Evolutionary conservation across 2,888 invertebrate species (phyloP), one percentile per base, ranked within the genome.

Genomic region (Stenolophus ochropezus): DNA sequence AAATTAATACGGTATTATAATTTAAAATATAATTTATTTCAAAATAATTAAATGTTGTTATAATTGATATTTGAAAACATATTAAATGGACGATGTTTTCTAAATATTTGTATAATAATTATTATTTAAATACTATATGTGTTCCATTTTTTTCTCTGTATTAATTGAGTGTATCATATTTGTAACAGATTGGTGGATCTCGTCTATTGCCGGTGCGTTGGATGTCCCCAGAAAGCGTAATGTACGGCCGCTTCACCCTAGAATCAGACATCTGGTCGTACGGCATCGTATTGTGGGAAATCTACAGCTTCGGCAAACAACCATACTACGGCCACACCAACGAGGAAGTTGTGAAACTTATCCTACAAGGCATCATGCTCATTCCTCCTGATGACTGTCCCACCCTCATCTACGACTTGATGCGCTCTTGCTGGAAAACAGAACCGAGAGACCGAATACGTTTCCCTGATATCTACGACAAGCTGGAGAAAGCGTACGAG

Each of bases 211-310:
- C 98, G 0, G 95, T 98, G 0, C 92, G 98, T n/a, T 98, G 98
- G 98, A 97, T 98, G 97, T 95, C 97, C 0, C 96, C 97, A 0
- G 98, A 98, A 89, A 95, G 96, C 84, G 94, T 98, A 49, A 92
- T 96, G 83, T 97, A 96, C 87, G 97, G 96, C 21, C 93, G 96
- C 65, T 97, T 96, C 88, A 96, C 96, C 0, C 92, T 96, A 78
- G 97, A 97, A 89, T 96, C 96, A 0, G 98, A 98, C 88, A 94
- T 97, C 0, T 98, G 97, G 97, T 95, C 97, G 0, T 98, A 94
- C 87, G 98, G 97, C 0, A 96, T 98, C 1, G 94, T 97, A 3
- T 91, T 98, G 0, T 98, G 98, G 98, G 98, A 98, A 89, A 95
- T 97, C 81, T 98, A 96, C 90, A 96, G 96, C 84, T 94, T 94